phyloP scores from a whole-genome alignment of 2,888 invertebrate genomes.

The Plemyria rubiginata region DNA sequence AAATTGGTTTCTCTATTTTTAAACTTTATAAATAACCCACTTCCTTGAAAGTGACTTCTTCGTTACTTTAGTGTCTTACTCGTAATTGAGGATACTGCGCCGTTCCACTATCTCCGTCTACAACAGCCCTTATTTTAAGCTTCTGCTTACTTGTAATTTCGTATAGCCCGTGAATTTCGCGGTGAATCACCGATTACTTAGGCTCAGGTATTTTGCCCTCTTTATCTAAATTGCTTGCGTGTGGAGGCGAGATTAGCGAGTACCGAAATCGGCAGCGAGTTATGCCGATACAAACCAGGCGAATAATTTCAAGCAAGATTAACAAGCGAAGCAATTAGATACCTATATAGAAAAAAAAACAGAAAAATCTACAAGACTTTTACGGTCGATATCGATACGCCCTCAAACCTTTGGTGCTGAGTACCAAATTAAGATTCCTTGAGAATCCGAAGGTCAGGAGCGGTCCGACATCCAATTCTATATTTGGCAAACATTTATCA shows the following conservation, averaged over 20 bases:
- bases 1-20: too few relatives aligned
- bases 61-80: not conserved
- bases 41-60: not conserved
- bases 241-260: constrained; percentile 30
- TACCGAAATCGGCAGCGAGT: constrained; percentile 19
- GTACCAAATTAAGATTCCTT: too few relatives aligned
- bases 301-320: not conserved
- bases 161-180: constrained; percentile 24
- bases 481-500: too few relatives aligned
- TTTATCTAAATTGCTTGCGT: constrained; percentile 36
- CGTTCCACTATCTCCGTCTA: constrained; percentile 6
- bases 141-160: constrained; percentile 28
- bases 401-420: too few relatives aligned
- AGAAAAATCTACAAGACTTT: too few relatives aligned
- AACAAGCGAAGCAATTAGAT: not conserved
- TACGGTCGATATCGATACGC: too few relatives aligned
- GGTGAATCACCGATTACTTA: constrained; percentile 29
- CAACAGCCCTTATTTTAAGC: constrained; percentile 19
- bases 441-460: too few relatives aligned
- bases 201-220: constrained; percentile 32
- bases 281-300: not conserved
- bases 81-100: constrained; percentile 2
- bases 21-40: too few relatives aligned
- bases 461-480: too few relatives aligned
- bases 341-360: too few relatives aligned